phyloP scores from a whole-genome alignment of 92 coral and sea anemone genomes.

The Siderastrea radians region DNA sequence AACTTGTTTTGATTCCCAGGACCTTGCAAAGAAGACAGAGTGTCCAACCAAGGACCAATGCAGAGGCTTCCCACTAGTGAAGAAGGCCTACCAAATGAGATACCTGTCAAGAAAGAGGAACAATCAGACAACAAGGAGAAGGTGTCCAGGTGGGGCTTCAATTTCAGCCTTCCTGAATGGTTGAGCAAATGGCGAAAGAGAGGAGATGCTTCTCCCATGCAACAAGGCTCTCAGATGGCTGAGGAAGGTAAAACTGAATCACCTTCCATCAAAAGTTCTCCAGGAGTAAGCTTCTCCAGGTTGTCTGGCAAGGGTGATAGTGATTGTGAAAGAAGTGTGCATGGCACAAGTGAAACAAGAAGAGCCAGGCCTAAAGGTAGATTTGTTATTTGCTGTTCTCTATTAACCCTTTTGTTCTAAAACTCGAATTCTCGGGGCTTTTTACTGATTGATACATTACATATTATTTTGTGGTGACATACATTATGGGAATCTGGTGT shows the following conservation, averaged over 20 bases:
- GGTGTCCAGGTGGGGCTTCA: background rate
- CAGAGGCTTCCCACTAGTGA: background rate
- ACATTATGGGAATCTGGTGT: too few relatives aligned
- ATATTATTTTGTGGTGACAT: too few relatives aligned
- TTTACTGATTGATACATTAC: background rate
- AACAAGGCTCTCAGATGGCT: background rate
- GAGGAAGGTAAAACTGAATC: background rate
- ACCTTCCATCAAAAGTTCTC: background rate
- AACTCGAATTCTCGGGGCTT: background rate
- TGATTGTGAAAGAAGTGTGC: background rate
- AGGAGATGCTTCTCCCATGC: background rate
- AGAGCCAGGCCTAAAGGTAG: constrained; percentile 8
- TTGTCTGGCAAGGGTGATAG: background rate
- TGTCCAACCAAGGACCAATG: background rate
- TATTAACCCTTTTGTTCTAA: too few relatives aligned
- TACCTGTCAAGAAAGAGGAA: background rate
- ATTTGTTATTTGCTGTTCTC: too few relatives aligned
- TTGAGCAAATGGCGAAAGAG: background rate
- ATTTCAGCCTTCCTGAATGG: background rate
- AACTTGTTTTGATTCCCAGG: background rate
- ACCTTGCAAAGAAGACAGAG: background rate
- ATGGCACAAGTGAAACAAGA: background rate
- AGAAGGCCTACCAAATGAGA: background rate
- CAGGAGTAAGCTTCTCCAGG: background rate
- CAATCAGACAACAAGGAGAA: background rate